Conservation (phyloP, 2,113 vertebrate species). For the Siphamia tubifer region DNA sequence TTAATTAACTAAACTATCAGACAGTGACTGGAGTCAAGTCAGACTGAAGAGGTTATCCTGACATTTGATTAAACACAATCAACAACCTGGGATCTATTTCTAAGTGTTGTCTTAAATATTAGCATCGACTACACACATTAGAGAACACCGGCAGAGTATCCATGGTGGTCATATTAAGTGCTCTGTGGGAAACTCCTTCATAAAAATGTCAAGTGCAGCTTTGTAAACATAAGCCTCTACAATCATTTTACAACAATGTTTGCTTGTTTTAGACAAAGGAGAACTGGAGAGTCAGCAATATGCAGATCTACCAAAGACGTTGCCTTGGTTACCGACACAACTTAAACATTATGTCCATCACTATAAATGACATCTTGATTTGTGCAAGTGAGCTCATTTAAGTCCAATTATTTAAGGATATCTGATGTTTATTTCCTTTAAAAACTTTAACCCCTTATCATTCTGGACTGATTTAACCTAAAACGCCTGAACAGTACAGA, state of each 20-base stretch:
- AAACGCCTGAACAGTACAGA: no score
- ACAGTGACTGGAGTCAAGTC: no score
- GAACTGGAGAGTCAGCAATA: neutral
- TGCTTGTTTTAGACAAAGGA: neutral
- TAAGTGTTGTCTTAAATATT: neutral
- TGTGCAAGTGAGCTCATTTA: no score
- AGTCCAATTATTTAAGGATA: no score
- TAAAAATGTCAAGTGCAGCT: neutral
- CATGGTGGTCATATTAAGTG: neutral
- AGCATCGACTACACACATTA: neutral
- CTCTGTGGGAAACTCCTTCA: constrained; percentile 1
- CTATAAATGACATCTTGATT: no score
- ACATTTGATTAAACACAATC: no score
- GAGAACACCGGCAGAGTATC: neutral
- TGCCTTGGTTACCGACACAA: neutral
- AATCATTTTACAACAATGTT: neutral
- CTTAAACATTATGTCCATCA: no score
- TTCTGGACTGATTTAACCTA: no score
- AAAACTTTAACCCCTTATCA: no score
- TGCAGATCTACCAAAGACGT: neutral
- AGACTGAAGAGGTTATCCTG: no score
- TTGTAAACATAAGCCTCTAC: neutral
- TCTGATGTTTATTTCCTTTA: no score
- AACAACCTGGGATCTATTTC: neutral
- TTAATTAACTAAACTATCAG: no score